Evolutionary conservation across 2,888 invertebrate genomes (phyloP), one percentile per base, ranked within the genome.

Genomic region (Malacosoma neustria): DNA sequence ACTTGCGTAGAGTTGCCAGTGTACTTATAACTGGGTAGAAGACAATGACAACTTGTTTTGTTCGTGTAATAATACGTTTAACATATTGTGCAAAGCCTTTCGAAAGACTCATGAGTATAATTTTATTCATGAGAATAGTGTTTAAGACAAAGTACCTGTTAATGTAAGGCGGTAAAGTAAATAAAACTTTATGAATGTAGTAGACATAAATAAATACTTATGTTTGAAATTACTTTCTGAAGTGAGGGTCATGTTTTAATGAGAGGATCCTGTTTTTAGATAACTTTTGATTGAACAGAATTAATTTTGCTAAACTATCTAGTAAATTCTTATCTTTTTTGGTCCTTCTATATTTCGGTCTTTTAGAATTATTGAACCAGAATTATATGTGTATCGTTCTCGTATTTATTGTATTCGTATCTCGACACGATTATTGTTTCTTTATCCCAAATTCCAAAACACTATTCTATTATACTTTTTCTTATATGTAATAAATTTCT

Each of bases 41-140:
- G 33, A 61, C 63, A 65, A 61, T 60, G 57, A 55, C 51, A 60
- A 60, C 51, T 43, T 40, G 57, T 32, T 60, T 56, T 45, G 48
- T 42, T 53, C 52, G 46, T 52, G 46, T 43, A 37, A 41, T 49
- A 54, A 46, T 45, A 45, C 36, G 45, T 48, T 49, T 40, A 46
- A 43, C 44, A 48, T 46, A 45, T 58, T 57, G 51, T 52, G 52
- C 48, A 54, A 61, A 42, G 42, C 13, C 50, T 62, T 59, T 50
- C 34, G 40, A 42, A 45, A 52, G 22, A 41, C 43, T 49, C 35
- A 43, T 39, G 32, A 43, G 46, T 44, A 44, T 50, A 51, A 54
- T 48, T 47, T 51, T 45, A 50, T 52, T 46, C 45, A 48, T 43
- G 38, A 42, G 36, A 44, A 45, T 39, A 43, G 43, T 45, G 40